Conservation (phyloP, 2,888 invertebrate species). For the Cecidostiba fungosa region DNA sequence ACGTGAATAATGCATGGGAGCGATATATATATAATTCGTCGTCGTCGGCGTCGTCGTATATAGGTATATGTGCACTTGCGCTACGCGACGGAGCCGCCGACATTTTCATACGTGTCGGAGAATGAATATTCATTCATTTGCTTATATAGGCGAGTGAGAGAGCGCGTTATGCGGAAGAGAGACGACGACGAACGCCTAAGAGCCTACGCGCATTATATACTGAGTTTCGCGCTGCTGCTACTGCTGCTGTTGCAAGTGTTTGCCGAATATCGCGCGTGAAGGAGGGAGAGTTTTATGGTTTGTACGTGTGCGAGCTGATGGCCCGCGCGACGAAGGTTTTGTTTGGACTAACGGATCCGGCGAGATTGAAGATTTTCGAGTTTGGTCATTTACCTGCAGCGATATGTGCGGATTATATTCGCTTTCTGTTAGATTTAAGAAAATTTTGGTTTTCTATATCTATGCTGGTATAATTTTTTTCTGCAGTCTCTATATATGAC, state of each 20-base stretch:
- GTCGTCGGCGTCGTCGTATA: background rate
- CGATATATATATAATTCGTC: slow-evolving; percentile 60
- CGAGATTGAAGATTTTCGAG: background rate
- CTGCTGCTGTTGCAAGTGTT: background rate
- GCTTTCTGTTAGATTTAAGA: too few relatives aligned
- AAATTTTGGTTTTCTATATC: background rate
- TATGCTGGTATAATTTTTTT: too few relatives aligned
- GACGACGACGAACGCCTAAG: slow-evolving; percentile 1
- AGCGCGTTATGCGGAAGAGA: background rate
- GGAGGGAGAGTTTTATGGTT: slow-evolving; percentile 2
- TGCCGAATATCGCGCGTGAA: background rate
- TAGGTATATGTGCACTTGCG: background rate
- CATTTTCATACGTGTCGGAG: slow-evolving; percentile 55
- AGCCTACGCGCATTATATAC: slow-evolving; percentile 17
- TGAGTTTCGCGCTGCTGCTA: background rate
- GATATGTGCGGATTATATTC: background rate
- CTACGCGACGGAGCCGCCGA: slow-evolving; percentile 9
- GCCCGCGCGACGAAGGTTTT: background rate
- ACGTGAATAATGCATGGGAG: slow-evolving; percentile 69
- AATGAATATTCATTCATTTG: slow-evolving; percentile 62
- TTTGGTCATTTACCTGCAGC: background rate
- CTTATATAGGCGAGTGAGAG: slow-evolving; percentile 23
- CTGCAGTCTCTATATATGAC: too few relatives aligned
- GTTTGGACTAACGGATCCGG: background rate
- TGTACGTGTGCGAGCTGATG: slow-evolving; percentile 15